Percentiles rank a stretch among this genome's conserved stretches.
These are phyloP conservation scores for Ephydatia muelleri DNA, from an alignment of 37 sponge, comb jelly and placozoan genomes.

Conservation along the genomic window DNA sequence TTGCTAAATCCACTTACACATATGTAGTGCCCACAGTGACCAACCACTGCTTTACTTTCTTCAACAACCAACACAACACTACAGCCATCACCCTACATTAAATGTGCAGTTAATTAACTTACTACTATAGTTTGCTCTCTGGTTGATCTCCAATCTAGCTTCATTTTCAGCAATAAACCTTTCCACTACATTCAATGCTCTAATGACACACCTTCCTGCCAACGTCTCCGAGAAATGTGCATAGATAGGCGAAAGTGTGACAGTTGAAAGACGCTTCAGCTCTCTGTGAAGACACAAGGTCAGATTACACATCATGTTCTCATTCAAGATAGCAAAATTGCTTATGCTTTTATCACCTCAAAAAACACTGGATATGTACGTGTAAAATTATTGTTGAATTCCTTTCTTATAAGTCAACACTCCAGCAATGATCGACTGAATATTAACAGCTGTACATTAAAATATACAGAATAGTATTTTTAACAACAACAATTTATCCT, in stretches of 20 bases:
- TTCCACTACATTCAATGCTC: slow-evolving; percentile 71
- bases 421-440: no score
- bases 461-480: no score
- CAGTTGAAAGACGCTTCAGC: slow-evolving; percentile 91
- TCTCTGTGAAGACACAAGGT: slow-evolving; percentile 58
- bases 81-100: neutral
- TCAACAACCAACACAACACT: no score
- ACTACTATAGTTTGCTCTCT: slow-evolving; percentile 89
- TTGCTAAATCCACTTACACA: no score
- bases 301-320: slow-evolving; percentile 6
- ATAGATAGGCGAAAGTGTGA: slow-evolving; percentile 94
- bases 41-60: no score
- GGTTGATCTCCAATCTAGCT: slow-evolving; percentile 72
- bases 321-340: neutral
- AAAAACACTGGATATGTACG: no score
- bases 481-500: no score
- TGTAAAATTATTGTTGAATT: no score
- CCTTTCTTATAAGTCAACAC: no score
- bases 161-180: slow-evolving; percentile 80
- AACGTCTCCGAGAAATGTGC: slow-evolving; percentile 96
- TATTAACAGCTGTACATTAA: no score
- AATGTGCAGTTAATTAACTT: neutral
- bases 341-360: neutral
- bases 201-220: slow-evolving; percentile 75
- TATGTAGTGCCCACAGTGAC: no score